These are phyloP conservation scores for Cerceris ruficornis DNA, from an alignment of 2,888 invertebrate species.

Conservation along the genomic window DNA sequence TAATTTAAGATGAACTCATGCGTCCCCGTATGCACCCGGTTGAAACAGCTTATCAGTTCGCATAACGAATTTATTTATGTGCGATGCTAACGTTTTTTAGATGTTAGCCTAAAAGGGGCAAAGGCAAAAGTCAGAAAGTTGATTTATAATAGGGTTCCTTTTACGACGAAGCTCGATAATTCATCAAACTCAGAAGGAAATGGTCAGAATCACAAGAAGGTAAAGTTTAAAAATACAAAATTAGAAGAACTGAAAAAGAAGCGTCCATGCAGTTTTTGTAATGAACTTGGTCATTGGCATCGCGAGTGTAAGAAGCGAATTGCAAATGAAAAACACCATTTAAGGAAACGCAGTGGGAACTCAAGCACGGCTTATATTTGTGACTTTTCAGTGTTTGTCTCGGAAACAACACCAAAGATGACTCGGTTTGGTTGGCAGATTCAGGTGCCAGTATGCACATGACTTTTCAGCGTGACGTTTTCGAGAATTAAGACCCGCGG, in stretches of 20 bases:
- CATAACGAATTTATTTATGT: too few species aligned
- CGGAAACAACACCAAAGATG: constrained; percentile 17
- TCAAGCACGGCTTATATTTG: too few species aligned
- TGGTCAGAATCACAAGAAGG: constrained; percentile 5
- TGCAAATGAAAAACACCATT: constrained; percentile 3
- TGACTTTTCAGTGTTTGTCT: background rate
- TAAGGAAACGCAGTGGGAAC: too few species aligned
- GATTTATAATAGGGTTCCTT: too few species aligned
- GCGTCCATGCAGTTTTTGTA: constrained; percentile 11
- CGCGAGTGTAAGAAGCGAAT: constrained; percentile 35
- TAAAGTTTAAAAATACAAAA: constrained; percentile 3
- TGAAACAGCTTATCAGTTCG: too few species aligned
- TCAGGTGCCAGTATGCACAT: constrained; percentile 50
- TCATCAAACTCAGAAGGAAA: background rate
- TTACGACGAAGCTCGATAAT: background rate
- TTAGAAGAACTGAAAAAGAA: constrained; percentile 28
- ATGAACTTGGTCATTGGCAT: constrained; percentile 26
- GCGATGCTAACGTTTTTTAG: too few species aligned
- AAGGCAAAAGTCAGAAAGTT: too few species aligned
- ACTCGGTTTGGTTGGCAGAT: constrained; percentile 42
- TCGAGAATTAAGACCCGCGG: constrained; percentile 16
- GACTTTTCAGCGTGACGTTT: constrained; percentile 43
- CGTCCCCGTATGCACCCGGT: too few species aligned
- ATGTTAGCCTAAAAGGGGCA: too few species aligned
- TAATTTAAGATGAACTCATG: too few species aligned